Evolutionary conservation across 1,140 invertebrate genomes (phyloP).

Genomic region (Cephus cinctus): DNA sequence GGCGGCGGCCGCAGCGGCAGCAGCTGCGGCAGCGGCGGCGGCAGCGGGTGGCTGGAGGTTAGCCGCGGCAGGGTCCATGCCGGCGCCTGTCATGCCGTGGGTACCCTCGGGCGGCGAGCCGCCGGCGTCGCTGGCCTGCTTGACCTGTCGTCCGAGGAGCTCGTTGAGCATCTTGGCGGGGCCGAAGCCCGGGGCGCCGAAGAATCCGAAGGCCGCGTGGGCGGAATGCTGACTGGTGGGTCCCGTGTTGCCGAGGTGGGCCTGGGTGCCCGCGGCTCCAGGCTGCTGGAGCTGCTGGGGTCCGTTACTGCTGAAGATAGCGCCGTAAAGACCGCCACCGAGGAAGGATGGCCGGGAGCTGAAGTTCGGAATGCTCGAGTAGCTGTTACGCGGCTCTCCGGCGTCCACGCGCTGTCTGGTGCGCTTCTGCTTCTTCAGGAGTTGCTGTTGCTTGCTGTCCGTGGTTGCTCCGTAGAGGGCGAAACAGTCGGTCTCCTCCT

Average conservation of each 20-base stretch:
- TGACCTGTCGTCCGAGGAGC: conserved; percentile 73
- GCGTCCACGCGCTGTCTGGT: conserved; percentile 92
- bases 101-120: conserved; percentile 56
- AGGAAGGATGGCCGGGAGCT: conserved; percentile 81
- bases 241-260: conserved; percentile 45
- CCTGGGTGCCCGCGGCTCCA: conserved; percentile 31
- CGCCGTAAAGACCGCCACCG: conserved; percentile 78
- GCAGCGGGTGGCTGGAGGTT: conserved; percentile 55
- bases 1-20: conserved; percentile 54
- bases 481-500: conserved; percentile 87
- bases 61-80: conserved; percentile 44
- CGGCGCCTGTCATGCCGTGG: conserved; percentile 52
- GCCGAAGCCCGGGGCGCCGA: conserved; percentile 68
- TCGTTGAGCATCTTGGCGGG: conserved; percentile 84
- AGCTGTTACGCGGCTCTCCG: conserved; percentile 89
- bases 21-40: conserved; percentile 52
- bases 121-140: conserved; percentile 68
- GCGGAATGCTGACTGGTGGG: conserved; percentile 46
- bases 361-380: conserved; percentile 84
- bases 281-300: conserved; percentile 20
- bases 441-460: conserved; percentile 63
- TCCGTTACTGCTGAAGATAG: conserved; percentile 65
- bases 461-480: conserved; percentile 77
- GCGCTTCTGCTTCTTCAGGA: conserved; percentile 86
- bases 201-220: conserved; percentile 67